Conservation (phyloP, 2,797 vertebrate species). For the Echiichthys vipera region DNA sequence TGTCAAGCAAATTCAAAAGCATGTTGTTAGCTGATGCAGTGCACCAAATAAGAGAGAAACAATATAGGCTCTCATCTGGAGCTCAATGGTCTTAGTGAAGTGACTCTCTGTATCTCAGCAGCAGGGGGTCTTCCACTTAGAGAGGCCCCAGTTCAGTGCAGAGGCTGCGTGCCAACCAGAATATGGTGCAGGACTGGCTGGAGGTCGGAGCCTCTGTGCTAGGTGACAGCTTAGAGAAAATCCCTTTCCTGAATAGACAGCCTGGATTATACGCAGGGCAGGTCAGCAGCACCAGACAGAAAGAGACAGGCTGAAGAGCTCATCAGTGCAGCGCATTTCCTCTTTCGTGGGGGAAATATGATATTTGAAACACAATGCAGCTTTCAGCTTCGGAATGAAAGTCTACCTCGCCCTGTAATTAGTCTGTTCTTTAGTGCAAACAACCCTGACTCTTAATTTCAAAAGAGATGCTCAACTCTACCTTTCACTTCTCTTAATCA, state of each 20-base stretch:
- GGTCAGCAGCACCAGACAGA: conserved; percentile 48
- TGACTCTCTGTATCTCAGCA: conserved; percentile 49
- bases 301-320: conserved; percentile 30
- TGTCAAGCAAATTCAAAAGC: neutral
- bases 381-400: conserved; percentile 2
- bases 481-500: conserved; percentile 48
- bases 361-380: conserved; percentile 43
- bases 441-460: conserved; percentile 26
- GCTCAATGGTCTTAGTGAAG: conserved; percentile 51
- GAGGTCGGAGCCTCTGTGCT: conserved; percentile 58
- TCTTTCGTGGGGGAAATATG: conserved; percentile 34
- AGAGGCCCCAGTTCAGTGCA: conserved; percentile 51
- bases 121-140: conserved; percentile 57
- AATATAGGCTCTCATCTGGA: conserved; percentile 44
- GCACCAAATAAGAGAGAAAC: conserved; percentile 15
- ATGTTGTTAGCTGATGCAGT: conserved; percentile 4
- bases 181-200: conserved; percentile 55
- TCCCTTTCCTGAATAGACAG: conserved; percentile 72
- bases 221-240: conserved; percentile 78
- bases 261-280: conserved; percentile 65
- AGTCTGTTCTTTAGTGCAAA: neutral
- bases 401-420: conserved; percentile 29
- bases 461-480: conserved; percentile 61
- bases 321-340: conserved; percentile 6
- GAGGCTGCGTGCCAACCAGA: conserved; percentile 68